Percentiles rank a stretch among this genome's conserved stretches.
Evolutionary conservation across 2,113 vertebrate species (phyloP).

Genomic region (Chaetura pelagica): DNA sequence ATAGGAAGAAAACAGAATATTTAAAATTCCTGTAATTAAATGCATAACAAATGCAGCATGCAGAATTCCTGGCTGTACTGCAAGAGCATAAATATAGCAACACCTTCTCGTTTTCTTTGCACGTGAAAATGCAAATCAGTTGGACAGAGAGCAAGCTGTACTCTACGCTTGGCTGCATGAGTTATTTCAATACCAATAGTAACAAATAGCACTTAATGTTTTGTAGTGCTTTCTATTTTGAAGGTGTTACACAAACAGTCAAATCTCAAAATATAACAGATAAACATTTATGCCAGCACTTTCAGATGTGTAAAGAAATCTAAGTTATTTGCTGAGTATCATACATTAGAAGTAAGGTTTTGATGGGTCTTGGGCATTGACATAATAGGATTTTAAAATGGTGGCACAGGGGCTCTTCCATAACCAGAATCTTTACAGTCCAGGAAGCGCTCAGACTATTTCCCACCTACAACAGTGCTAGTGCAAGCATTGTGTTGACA

Average conservation of each 20-base stretch:
- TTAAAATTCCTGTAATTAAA: slow-evolving; percentile 8
- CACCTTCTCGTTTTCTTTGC: background rate
- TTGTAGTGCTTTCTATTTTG: slow-evolving; percentile 1
- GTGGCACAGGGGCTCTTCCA: background rate
- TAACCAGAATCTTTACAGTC: background rate
- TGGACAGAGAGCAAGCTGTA: slow-evolving; percentile 9
- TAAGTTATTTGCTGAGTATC: background rate
- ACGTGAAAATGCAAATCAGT: slow-evolving; percentile 24
- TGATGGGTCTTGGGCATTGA: background rate
- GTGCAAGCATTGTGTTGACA: background rate
- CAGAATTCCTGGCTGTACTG: background rate
- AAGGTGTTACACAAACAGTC: background rate
- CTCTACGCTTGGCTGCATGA: slow-evolving; percentile 1
- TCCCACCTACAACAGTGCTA: background rate
- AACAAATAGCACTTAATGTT: slow-evolving; percentile 22
- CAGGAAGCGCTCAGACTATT: background rate
- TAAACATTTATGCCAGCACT: background rate
- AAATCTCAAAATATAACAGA: background rate
- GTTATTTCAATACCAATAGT: background rate
- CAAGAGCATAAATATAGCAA: background rate
- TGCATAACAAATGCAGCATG: background rate
- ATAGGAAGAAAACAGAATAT: background rate
- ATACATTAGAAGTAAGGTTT: background rate
- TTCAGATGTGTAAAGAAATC: background rate
- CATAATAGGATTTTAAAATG: background rate